Evolutionary conservation across 2,797 vertebrate genomes (phyloP).

Genomic region (Limosa lapponica): DNA sequence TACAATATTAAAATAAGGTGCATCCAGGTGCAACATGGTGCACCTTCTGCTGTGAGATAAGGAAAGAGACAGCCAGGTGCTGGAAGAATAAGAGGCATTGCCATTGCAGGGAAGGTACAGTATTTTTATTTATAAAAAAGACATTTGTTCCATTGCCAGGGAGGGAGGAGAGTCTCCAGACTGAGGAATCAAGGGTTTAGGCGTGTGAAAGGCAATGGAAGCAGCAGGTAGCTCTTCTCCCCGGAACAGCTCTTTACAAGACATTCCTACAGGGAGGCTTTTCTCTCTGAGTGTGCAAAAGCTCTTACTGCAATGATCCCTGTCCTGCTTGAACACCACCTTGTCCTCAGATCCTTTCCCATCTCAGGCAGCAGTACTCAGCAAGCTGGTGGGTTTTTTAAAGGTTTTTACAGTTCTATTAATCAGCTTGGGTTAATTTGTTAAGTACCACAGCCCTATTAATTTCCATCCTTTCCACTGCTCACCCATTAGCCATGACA

Average conservation of each 20-base stretch:
- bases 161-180: not conserved
- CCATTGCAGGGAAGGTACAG: not conserved
- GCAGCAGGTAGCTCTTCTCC: not conserved
- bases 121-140: not conserved
- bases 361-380: not conserved
- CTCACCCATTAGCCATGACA: not conserved
- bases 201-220: not conserved
- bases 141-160: not conserved
- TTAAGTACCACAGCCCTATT: not conserved
- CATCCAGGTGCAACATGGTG: not conserved
- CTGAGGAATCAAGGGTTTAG: not conserved
- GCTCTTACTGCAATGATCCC: not conserved
- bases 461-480: not conserved
- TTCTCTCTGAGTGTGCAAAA: not conserved
- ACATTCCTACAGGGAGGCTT: not conserved
- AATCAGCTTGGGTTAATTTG: conserved; percentile 4
- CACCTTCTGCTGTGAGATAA: not conserved
- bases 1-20: not conserved
- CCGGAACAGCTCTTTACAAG: not conserved
- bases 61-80: not conserved
- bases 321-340: not conserved
- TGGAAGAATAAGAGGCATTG: not conserved
- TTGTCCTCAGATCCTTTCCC: not conserved
- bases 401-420: not conserved
- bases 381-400: not conserved